A percentile compares a stretch with the other conserved stretches of the same genome.
These are phyloP conservation scores for Clarias magur DNA, from an alignment of 2,113 vertebrate genomes.

Conservation along the genomic window DNA sequence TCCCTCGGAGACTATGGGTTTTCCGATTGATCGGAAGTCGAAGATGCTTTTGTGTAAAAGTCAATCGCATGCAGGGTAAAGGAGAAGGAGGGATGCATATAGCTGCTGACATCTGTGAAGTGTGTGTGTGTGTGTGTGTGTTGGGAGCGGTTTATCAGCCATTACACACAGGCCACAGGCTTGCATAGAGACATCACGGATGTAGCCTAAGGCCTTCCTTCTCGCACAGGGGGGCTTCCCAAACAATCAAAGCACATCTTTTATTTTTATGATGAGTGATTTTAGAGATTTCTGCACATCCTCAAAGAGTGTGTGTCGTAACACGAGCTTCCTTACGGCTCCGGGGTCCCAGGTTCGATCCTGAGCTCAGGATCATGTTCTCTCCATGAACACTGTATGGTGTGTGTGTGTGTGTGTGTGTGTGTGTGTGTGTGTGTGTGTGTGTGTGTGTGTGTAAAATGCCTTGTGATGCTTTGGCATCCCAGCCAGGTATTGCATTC, in stretches of 20 bases:
- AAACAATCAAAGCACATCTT: neutral
- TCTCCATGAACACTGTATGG: neutral
- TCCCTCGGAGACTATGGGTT: conserved; percentile 6
- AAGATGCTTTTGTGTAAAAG: conserved; percentile 7
- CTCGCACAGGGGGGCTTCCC: neutral
- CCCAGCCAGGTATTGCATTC: neutral
- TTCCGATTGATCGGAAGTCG: neutral
- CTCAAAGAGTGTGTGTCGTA: neutral
- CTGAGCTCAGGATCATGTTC: neutral
- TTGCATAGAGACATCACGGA: neutral
- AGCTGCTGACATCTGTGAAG: conserved; percentile 47
- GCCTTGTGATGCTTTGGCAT: neutral
- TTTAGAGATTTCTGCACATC: neutral
- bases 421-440: neutral
- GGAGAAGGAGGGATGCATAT: neutral
- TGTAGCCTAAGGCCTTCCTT: conserved; percentile 5
- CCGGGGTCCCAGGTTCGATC: neutral
- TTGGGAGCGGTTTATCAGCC: neutral
- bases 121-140: conserved; percentile 1
- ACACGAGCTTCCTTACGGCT: neutral
- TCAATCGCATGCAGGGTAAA: neutral
- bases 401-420: neutral
- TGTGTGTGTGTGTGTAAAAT: neutral
- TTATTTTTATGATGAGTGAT: conserved; percentile 1
- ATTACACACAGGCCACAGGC: conserved; percentile 30